A percentile compares a stretch with the other conserved stretches of the same genome.
phyloP scores from a whole-genome alignment of 2,797 vertebrate genomes.

The Phataginus tetradactyla region DNA sequence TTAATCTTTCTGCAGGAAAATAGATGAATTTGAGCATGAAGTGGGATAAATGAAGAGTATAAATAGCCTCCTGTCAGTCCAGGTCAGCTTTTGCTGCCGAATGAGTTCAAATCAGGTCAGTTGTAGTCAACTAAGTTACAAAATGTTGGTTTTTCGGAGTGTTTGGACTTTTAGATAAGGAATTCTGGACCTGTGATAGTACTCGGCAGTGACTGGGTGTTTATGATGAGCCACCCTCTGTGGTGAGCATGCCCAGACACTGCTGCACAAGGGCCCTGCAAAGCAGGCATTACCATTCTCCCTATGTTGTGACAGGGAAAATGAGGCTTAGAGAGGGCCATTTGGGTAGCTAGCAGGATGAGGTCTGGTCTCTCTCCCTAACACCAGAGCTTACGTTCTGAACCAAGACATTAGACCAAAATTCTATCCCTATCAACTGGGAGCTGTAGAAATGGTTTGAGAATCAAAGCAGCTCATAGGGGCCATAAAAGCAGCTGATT shows the following conservation, averaged over 20 bases:
- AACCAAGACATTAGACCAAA: too few species aligned
- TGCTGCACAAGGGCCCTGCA: rapidly evolving
- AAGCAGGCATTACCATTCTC: rapidly evolving
- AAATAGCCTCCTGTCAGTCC: slow-evolving; percentile 8
- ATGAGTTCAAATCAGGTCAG: slow-evolving; percentile 24
- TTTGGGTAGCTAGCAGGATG: rapidly evolving
- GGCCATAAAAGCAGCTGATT: too few species aligned
- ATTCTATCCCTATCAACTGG: rapidly evolving
- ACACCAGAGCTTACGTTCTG: neutral
- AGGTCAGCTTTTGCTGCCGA: slow-evolving; percentile 37
- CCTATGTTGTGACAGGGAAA: neutral
- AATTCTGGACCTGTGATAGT: rapidly evolving
- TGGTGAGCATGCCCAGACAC: too few species aligned
- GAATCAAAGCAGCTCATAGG: rapidly evolving
- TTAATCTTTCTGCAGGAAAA: slow-evolving; percentile 61
- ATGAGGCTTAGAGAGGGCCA: neutral
- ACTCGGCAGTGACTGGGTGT: rapidly evolving
- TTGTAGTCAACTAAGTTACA: neutral
- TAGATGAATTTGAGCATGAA: neutral
- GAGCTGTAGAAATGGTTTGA: rapidly evolving
- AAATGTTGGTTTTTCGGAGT: neutral
- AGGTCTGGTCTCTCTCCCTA: neutral
- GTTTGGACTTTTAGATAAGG: neutral
- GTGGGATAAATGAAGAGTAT: neutral
- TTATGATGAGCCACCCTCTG: rapidly evolving